These are phyloP conservation scores for Potorous gilbertii DNA, from an alignment of 2,797 vertebrate species.

Conservation along the genomic window DNA sequence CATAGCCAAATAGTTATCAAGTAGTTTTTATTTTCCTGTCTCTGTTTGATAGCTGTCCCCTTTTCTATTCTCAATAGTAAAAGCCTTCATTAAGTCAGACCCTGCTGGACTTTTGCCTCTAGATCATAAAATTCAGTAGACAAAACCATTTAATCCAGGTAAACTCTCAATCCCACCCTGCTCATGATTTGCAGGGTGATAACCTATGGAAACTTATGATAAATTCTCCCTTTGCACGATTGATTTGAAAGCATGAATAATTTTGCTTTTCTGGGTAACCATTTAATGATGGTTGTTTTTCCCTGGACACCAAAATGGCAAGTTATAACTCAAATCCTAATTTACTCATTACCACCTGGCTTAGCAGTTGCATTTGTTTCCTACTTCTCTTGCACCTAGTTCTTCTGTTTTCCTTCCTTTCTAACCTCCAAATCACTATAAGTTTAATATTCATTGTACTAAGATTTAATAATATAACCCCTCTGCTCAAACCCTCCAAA, in stretches of 20 bases:
- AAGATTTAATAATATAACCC: background rate
- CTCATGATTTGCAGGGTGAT: background rate
- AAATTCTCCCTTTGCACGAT: background rate
- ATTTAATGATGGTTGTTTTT: background rate
- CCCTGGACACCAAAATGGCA: background rate
- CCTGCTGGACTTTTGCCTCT: background rate
- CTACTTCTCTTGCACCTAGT: background rate
- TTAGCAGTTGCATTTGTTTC: background rate
- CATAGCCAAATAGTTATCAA: background rate
- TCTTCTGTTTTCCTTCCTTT: background rate
- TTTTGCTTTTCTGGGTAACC: background rate
- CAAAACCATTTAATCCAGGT: background rate
- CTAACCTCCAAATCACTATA: background rate
- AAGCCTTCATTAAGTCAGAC: background rate
- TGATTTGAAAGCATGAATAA: background rate
- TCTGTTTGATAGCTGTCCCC: background rate
- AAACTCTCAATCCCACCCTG: background rate
- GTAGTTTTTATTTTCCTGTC: background rate
- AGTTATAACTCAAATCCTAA: background rate
- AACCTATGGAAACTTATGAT: background rate
- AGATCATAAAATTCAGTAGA: background rate
- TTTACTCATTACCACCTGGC: background rate
- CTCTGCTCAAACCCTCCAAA: background rate
- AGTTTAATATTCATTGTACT: background rate
- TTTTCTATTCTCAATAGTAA: background rate